A percentile compares a stretch with the other conserved stretches of the same genome.
Evolutionary conservation across 2,113 vertebrate species (phyloP).

Genomic region (Hiodon alosoides): DNA sequence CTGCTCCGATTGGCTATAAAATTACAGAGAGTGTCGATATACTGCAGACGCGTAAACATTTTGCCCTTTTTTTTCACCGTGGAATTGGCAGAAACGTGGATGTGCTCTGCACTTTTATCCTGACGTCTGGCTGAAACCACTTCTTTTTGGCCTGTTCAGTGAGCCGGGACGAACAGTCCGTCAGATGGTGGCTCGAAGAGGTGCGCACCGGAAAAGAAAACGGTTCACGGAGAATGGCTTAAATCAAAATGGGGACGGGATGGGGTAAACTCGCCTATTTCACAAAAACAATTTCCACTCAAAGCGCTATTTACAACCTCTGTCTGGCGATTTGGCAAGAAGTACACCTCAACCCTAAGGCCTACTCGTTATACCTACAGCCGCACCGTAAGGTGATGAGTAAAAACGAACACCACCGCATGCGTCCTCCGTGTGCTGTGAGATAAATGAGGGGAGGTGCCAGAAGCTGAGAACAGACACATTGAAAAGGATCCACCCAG

Average conservation of each 20-base stretch:
- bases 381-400: background rate
- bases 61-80: no score
- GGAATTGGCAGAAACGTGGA: no score
- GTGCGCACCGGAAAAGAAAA: background rate
- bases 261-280: background rate
- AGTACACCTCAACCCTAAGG: background rate
- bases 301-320: slow-evolving; percentile 10
- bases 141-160: no score
- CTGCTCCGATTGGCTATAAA: background rate
- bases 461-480: no score
- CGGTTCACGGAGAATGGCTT: background rate
- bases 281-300: background rate
- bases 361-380: background rate
- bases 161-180: background rate
- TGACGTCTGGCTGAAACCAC: no score
- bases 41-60: no score
- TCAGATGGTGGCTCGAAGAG: background rate
- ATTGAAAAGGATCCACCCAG: no score
- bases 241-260: background rate
- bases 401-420: background rate
- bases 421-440: no score
- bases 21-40: no score
- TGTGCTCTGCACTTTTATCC: no score
- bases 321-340: background rate
- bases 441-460: no score